Conservation (phyloP, 1,140 invertebrate species). For the Anagrus nilaparvatae region DNA sequence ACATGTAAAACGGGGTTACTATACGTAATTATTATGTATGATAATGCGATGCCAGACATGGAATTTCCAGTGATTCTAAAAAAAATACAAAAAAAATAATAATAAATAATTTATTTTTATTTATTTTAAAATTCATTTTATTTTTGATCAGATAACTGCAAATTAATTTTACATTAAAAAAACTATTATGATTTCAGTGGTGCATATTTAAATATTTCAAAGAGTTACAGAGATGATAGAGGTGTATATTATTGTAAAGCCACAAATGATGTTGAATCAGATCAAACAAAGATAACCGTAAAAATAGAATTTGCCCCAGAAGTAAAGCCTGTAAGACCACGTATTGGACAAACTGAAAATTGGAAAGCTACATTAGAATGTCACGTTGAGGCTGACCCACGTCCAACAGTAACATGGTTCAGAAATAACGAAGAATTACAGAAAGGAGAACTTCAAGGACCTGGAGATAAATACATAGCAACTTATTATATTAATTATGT, state of each 20-base stretch:
- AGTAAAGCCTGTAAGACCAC: conserved; percentile 6
- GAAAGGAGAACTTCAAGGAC: not conserved
- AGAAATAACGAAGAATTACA: not conserved
- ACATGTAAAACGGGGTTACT: too few species aligned
- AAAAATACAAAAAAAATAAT: too few species aligned
- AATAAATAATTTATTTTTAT: too few species aligned
- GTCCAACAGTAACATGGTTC: conserved; percentile 4
- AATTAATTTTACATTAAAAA: too few species aligned
- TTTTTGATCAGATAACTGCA: too few species aligned
- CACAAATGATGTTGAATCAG: conserved; percentile 6
- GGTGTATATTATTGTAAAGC: conserved; percentile 11
- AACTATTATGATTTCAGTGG: conserved; percentile 2
- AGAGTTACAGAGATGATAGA: conserved; percentile 5
- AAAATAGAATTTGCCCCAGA: conserved; percentile 5
- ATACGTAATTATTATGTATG: too few species aligned
- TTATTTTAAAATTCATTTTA: too few species aligned
- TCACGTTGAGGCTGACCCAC: conserved; percentile 7
- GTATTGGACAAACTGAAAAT: conserved; percentile 8
- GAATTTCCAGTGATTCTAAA: too few species aligned
- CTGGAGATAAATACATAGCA: conserved; percentile 2
- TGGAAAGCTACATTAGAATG: conserved; percentile 9
- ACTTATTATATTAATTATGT: not conserved
- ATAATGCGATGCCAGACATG: too few species aligned
- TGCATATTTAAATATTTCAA: not conserved
- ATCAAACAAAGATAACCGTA: not conserved